Base-by-base conservation (phyloP, 2,797 vertebrate species). In the Gephyroberyx darwinii region DNA sequence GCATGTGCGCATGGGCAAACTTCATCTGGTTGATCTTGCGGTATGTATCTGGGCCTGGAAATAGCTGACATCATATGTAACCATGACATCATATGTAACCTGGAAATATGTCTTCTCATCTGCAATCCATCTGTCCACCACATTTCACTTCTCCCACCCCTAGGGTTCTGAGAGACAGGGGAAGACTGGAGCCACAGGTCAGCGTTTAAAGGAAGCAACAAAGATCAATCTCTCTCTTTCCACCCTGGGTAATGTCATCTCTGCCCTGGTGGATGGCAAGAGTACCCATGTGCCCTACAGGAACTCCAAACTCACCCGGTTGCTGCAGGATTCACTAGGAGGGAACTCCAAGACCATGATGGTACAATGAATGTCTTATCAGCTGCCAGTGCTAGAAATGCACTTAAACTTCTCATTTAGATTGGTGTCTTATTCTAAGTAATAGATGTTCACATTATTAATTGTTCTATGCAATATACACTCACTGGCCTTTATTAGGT, bases 321-420 rank as follows among this genome's bases (percentile, higher is more conserved):
- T 99, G 69, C 94, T 99, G 60, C 98, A 99, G 87, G 98, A 99
- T 84, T 99, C 98, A 0, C 91, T 99, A 1, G 98, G 98, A 57
- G 98, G 98, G 83, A 99, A 99, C 91, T 99, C 98, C 62, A 99
- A 99, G 91, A 99, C 98, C 30, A 98, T 99, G 98, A 99, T 99
- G 98, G 98, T 99, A 92, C 82, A 57, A 60, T 61, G 51, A 54
- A 69, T 41, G n/a, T 65, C 71, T 72, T 22, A 66, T 69, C 4
- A 10, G 14, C 6, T 59, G 1, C 7, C n/a, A 50, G 20, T 43
- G 4, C 3, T 53, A 5, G 12, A 72, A 17, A 14, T 62, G 4
- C 45, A 43, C 8, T 39, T 19, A 5, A 3, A 2, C 17, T 37
- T 35, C 16, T 35, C 7, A 9, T 54, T 47, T 17, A 30, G 31